Evolutionary conservation across 2,797 vertebrate species (phyloP), one percentile per base, ranked within the genome.

Genomic region (Sebastes minor): DNA sequence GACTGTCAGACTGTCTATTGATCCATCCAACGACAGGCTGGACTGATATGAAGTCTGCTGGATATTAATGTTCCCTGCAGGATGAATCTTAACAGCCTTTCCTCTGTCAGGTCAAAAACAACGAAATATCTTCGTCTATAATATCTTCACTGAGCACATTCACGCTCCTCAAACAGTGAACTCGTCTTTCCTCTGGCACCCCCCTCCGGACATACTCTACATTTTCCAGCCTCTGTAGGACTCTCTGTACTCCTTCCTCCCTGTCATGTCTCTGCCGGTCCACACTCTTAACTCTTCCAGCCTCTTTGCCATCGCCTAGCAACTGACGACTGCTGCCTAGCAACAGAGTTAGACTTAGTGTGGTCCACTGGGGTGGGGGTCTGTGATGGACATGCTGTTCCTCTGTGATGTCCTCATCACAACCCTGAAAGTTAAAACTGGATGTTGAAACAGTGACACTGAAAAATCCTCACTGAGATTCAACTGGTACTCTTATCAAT

Each of bases 321-420:
- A 95, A 94, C 94, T 84, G 86, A 78, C n/a, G 70, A 49, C 75
- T 62, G 86, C 87, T 94, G 90, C 94, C 88, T 91, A 88, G 94
- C 93, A 95, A 95, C 94, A 84, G 85, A 57, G 66, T 59, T 76
- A 75, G 82, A 83, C 73, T 63, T 78, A 22, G 78, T 56, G 23
- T 81, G 28, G 66, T 76, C 76, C 57, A 66, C n/a, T 6, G 6
- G 46, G 8, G 6, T 38, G 9, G 9, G 46, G n/a, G 60, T 28
- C 10, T 76, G 49, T 33, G 4, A 55, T 9, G 46, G 77, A 79
- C 72, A 53, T 14, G 73, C 67, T 46, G 1, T 16, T 46, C 14
- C 38, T 46, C 38, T 46, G 38, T 46, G 38, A 46, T 72, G 59
- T 86, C 76, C 67, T 85, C 22, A 75, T 63, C 25, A n/a, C 33